These are phyloP conservation scores for Thereva nobilitata DNA, from an alignment of 2,888 invertebrate species.

Conservation along the genomic window DNA sequence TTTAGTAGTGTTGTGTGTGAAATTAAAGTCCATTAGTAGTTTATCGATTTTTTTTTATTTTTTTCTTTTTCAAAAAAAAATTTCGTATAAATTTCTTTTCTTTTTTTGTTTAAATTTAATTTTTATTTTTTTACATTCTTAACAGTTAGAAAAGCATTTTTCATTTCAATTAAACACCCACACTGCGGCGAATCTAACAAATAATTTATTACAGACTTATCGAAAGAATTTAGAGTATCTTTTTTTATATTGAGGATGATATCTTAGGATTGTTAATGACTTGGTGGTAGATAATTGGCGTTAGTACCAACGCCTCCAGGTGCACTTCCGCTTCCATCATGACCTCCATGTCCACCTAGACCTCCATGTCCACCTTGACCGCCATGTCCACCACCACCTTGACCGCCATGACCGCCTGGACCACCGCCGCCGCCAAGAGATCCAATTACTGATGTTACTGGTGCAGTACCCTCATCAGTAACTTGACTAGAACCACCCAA, in stretches of 20 bases:
- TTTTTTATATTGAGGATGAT: neutral
- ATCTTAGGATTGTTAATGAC: neutral
- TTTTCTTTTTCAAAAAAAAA: too few relatives aligned
- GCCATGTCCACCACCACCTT: too few relatives aligned
- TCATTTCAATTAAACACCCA: too few relatives aligned
- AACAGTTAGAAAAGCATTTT: too few relatives aligned
- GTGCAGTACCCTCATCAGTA: slow-evolving; percentile 51
- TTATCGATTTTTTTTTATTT: too few relatives aligned
- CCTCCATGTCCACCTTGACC: slow-evolving; percentile 43
- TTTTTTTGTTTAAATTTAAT: too few relatives aligned
- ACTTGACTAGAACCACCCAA: slow-evolving; percentile 53
- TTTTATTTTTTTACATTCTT: too few relatives aligned
- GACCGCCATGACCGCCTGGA: slow-evolving; percentile 27
- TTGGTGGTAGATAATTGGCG: slow-evolving; percentile 20
- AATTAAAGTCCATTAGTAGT: too few relatives aligned
- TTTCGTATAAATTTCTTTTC: too few relatives aligned
- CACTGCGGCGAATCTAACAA: too few relatives aligned
- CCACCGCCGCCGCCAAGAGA: slow-evolving; percentile 45
- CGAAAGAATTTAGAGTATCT: too few relatives aligned
- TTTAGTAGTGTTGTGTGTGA: too few relatives aligned
- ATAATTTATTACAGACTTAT: slow-evolving; percentile 42
- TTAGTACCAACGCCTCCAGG: neutral
- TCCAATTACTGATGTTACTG: slow-evolving; percentile 52
- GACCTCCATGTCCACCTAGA: slow-evolving; percentile 43
- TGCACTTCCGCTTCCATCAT: neutral